phyloP scores from a whole-genome alignment of 2,113 vertebrate genomes.

The Colaptes auratus region DNA sequence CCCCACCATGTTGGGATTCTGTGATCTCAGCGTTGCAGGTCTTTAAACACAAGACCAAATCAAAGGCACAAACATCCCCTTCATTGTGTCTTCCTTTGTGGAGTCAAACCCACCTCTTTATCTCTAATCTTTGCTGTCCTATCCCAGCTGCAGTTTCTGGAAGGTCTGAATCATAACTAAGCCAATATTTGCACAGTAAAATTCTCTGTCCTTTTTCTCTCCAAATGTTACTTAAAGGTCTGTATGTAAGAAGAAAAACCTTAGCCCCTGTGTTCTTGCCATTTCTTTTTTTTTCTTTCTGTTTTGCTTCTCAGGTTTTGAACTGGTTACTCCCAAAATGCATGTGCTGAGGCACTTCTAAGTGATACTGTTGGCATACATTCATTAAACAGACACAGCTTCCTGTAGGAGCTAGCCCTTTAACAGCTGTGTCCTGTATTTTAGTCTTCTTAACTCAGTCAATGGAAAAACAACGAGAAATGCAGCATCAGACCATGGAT shows the following conservation, averaged over 20 bases:
- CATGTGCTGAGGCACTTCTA: neutral
- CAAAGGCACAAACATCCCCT: neutral
- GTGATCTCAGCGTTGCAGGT: neutral
- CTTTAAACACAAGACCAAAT: neutral
- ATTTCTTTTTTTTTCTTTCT: neutral
- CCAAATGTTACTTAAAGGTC: neutral
- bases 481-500: neutral
- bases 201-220: neutral
- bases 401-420: neutral
- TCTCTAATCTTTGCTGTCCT: neutral
- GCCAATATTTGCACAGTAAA: neutral
- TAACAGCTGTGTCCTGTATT: neutral
- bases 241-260: neutral
- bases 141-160: neutral
- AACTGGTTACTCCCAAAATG: neutral
- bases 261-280: neutral
- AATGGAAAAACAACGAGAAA: neutral
- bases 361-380: neutral
- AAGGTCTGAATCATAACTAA: neutral
- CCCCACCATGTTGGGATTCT: no score
- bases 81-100: neutral
- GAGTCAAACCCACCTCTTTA: neutral
- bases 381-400: neutral
- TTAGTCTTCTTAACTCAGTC: neutral
- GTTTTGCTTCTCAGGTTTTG: neutral